These are phyloP conservation scores for Pangasius macronema DNA, from an alignment of 2,797 vertebrate genomes.

Conservation along the genomic window DNA sequence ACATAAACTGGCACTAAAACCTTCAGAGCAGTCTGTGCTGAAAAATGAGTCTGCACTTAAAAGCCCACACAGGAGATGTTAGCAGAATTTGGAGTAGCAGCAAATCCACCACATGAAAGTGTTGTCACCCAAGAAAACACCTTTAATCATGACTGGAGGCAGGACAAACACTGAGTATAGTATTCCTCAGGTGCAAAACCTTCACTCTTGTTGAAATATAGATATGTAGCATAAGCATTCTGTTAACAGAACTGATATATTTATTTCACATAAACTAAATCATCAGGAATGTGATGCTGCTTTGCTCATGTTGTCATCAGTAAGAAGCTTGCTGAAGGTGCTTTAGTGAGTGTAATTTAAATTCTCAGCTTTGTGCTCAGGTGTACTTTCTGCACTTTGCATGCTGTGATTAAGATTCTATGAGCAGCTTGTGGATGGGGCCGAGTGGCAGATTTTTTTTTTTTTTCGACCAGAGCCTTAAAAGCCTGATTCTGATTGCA, in stretches of 20 bases:
- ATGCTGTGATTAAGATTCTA: not conserved
- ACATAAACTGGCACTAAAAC: conserved; percentile 19
- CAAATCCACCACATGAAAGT: not conserved
- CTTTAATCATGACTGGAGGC: conserved; percentile 6
- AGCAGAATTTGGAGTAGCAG: not conserved
- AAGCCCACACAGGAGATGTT: conserved; percentile 2
- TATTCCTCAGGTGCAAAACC: conserved; percentile 8
- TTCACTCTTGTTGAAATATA: not conserved
- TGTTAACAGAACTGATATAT: not conserved
- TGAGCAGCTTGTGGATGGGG: not conserved
- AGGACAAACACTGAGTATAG: not conserved
- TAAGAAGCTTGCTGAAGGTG: not conserved
- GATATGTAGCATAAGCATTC: not conserved
- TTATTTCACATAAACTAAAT: not conserved
- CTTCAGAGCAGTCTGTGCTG: conserved; percentile 3
- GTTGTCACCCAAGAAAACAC: not conserved
- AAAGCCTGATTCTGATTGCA: not conserved
- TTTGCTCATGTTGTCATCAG: not conserved
- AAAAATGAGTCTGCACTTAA: conserved; percentile 17
- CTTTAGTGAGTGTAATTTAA: not conserved
- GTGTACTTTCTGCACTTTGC: not conserved
- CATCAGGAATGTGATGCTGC: not conserved
- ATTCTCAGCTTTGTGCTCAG: not conserved
- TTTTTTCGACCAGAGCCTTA: not conserved
- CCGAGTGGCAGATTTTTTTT: not conserved